phyloP scores from a whole-genome alignment of 2,888 invertebrate species.

The Drosophila parthenogenetica region DNA sequence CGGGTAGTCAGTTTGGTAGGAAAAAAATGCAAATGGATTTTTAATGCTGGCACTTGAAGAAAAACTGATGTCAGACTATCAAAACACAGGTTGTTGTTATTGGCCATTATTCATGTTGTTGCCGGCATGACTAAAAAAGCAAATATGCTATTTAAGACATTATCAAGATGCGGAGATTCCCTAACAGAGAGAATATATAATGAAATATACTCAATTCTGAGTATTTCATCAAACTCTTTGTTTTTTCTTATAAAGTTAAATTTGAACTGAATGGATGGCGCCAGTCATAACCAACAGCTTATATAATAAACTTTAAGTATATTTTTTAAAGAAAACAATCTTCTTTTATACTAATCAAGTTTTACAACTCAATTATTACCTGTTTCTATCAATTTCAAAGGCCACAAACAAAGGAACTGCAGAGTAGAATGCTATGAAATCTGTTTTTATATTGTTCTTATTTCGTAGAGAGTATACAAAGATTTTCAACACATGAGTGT shows the following conservation, averaged over 20 bases:
- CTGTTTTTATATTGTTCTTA: not conserved
- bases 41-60: constrained; percentile 43
- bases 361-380: not conserved
- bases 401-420: not conserved
- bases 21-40: constrained; percentile 35
- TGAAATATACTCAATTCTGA: not conserved
- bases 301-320: not conserved
- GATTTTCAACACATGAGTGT: constrained; percentile 15
- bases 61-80: constrained; percentile 44
- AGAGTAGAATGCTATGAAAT: not conserved
- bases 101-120: constrained; percentile 4
- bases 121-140: not conserved
- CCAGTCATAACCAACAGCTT: no score
- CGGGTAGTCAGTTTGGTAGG: not conserved
- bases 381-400: not conserved
- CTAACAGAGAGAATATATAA: not conserved
- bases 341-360: not conserved
- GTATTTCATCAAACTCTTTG: no score
- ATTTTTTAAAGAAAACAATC: no score
- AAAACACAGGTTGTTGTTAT: constrained; percentile 25
- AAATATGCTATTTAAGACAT: constrained; percentile 1
- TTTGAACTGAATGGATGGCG: no score
- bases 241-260: no score
- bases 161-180: constrained; percentile 6
- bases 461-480: not conserved